phyloP scores from a whole-genome alignment of 2,113 vertebrate species.

The Cyanoderma ruficeps region DNA sequence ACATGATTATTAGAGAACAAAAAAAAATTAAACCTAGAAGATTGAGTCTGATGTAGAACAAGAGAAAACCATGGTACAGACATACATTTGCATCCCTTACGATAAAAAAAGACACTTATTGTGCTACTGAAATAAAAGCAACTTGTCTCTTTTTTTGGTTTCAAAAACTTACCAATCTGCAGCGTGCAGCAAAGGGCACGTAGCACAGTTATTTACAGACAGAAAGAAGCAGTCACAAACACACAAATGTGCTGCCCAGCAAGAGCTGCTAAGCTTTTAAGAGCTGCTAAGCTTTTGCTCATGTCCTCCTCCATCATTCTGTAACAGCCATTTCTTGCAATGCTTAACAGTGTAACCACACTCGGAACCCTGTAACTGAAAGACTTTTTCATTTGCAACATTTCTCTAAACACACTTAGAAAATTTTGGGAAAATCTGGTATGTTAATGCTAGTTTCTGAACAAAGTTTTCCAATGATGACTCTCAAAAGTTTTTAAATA shows the following conservation, averaged over 20 bases:
- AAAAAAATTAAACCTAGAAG: not conserved
- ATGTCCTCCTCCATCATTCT: not conserved
- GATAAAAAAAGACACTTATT: not conserved
- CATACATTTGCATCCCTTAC: not conserved
- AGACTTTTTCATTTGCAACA: not conserved
- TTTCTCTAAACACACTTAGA: not conserved
- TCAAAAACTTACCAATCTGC: not conserved
- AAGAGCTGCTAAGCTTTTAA: not conserved
- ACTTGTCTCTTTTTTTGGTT: not conserved
- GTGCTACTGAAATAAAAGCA: not conserved
- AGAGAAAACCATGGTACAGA: not conserved
- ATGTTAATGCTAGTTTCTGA: not conserved
- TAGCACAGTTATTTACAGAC: not conserved
- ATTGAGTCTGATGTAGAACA: not conserved
- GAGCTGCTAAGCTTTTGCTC: not conserved
- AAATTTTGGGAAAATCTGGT: not conserved
- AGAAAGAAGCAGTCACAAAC: not conserved
- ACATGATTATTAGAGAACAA: not conserved
- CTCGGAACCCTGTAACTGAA: not conserved
- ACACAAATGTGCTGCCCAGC: not conserved
- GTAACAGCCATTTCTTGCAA: not conserved
- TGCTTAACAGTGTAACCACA: not conserved
- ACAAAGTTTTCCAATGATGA: not conserved
- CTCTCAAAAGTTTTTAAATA: slow-evolving; percentile 79
- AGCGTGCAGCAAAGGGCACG: not conserved